A percentile compares a stretch with the other conserved stretches of the same genome.
Evolutionary conservation across 2,797 vertebrate genomes (phyloP).

Genomic region (Tolypeutes matacus): DNA sequence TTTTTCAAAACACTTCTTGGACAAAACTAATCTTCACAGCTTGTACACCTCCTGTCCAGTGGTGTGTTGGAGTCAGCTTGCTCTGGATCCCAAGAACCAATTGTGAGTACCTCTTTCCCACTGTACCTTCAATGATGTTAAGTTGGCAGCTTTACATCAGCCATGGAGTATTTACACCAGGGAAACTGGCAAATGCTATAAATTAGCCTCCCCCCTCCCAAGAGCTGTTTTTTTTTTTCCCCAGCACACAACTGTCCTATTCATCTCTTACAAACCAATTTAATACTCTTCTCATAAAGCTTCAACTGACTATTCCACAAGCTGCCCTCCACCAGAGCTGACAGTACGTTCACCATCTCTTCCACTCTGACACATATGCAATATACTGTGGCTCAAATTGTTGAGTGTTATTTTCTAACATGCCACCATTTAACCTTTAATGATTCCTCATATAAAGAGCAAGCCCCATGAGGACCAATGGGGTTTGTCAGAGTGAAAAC

Average conservation of each 20-base stretch:
- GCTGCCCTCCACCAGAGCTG: background rate
- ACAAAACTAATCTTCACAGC: background rate
- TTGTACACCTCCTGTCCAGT: background rate
- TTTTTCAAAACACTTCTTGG: background rate
- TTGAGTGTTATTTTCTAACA: background rate
- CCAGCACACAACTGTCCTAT: background rate
- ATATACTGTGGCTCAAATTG: background rate
- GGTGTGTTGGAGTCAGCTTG: background rate
- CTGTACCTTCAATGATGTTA: background rate
- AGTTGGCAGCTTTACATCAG: background rate
- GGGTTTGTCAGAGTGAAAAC: conserved; percentile 16
- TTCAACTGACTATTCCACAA: background rate
- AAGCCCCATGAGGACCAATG: background rate
- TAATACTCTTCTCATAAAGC: background rate
- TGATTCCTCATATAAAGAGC: background rate
- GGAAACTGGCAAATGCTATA: background rate
- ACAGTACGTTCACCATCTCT: background rate
- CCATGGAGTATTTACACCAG: background rate
- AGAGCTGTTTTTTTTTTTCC: background rate
- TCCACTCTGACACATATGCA: background rate
- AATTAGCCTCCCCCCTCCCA: background rate
- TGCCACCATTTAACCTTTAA: background rate
- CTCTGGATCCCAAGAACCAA: background rate
- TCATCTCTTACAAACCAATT: background rate
- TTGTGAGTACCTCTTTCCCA: background rate